These are phyloP conservation scores for Limanda limanda DNA, from an alignment of 2,113 vertebrate genomes.

Conservation along the genomic window DNA sequence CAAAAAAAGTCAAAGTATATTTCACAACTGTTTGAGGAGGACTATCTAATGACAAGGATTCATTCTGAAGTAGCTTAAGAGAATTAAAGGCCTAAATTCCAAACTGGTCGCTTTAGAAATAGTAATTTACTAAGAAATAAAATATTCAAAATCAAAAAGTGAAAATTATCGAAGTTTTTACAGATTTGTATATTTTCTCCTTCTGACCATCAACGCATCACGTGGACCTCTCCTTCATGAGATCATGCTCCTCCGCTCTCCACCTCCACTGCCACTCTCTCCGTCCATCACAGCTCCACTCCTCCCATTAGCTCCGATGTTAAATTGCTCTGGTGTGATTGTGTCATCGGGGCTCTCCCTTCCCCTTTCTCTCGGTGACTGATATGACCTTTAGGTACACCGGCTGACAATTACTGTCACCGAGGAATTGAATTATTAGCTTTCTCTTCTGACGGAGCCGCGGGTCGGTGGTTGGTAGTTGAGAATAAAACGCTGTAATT, in stretches of 20 bases:
- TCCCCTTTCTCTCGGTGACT: slow-evolving; percentile 78
- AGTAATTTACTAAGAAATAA: too few species aligned
- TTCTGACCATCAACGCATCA: slow-evolving; percentile 46
- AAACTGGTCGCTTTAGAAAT: too few species aligned
- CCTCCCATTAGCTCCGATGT: slow-evolving; percentile 80
- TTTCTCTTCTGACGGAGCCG: slow-evolving; percentile 77
- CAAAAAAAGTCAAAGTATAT: too few species aligned
- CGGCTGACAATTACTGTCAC: slow-evolving; percentile 86
- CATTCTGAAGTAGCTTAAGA: too few species aligned
- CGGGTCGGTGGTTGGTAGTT: slow-evolving; percentile 79
- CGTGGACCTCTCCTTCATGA: slow-evolving; percentile 29
- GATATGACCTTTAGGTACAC: slow-evolving; percentile 87
- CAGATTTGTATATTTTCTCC: background rate
- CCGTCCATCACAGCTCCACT: slow-evolving; percentile 72
- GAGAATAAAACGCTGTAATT: slow-evolving; percentile 85
- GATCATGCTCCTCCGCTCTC: slow-evolving; percentile 54
- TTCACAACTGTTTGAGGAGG: too few species aligned
- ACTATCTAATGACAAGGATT: too few species aligned
- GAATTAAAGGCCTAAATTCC: too few species aligned
- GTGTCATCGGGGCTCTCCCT: slow-evolving; percentile 74
- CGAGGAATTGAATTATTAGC: slow-evolving; percentile 87
- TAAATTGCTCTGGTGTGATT: slow-evolving; percentile 81
- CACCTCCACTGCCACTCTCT: slow-evolving; percentile 47
- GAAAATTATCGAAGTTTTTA: too few species aligned
- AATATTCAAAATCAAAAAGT: too few species aligned